These are phyloP conservation scores for Lampris incognitus DNA, from an alignment of 2,113 vertebrate genomes.

Conservation along the genomic window DNA sequence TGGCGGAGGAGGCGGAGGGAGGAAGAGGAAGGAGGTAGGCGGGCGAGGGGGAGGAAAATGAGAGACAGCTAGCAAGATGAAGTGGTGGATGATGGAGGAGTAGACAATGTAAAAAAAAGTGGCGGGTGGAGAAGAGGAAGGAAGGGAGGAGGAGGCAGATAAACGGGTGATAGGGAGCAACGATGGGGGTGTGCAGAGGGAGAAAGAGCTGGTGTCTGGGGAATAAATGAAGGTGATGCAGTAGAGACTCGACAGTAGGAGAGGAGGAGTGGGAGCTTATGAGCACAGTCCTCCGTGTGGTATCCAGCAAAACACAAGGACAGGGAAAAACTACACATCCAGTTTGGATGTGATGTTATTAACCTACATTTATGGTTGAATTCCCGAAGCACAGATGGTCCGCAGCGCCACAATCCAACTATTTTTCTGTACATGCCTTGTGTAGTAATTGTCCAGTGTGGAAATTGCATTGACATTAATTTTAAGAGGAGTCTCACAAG, in stretches of 20 bases:
- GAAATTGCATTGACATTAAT: too few relatives aligned
- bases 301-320: conserved; percentile 39
- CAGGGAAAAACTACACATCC: conserved; percentile 19
- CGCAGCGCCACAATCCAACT: background rate
- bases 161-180: conserved; percentile 41
- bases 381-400: conserved; percentile 12
- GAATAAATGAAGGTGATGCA: conserved; percentile 70
- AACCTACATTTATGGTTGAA: background rate
- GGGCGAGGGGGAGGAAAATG: conserved; percentile 55
- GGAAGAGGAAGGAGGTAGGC: conserved; percentile 45
- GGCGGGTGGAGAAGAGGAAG: conserved; percentile 47
- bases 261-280: conserved; percentile 73
- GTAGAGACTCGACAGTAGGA: conserved; percentile 73
- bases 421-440: background rate
- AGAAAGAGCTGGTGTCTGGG: conserved; percentile 55
- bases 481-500: too few relatives aligned
- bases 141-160: conserved; percentile 50
- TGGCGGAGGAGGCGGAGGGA: conserved; percentile 13
- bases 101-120: background rate
- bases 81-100: conserved; percentile 30
- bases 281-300: conserved; percentile 42
- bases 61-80: conserved; percentile 20
- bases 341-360: conserved; percentile 25
- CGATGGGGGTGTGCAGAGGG: conserved; percentile 31
- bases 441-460: too few relatives aligned